Percentiles rank a stretch among this genome's conserved stretches.
These are phyloP conservation scores for Parnassius glacialis DNA, from an alignment of 2,888 invertebrate species.

Conservation along the genomic window DNA sequence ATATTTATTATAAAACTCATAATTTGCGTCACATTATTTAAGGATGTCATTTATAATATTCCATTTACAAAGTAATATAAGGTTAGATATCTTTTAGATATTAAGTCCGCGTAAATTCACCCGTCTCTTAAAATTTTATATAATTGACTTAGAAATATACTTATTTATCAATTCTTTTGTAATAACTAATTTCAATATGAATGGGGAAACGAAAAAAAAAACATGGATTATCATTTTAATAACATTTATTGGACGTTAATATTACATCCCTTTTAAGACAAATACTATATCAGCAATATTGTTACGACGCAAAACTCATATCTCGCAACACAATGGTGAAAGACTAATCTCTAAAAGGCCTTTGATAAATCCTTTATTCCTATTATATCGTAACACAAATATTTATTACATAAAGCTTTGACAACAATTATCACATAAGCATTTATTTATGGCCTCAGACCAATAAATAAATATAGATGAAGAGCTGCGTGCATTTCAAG, in stretches of 20 bases:
- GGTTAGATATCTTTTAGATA: slow-evolving; percentile 66
- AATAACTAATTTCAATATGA: slow-evolving; percentile 75
- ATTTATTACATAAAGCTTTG: too few relatives aligned
- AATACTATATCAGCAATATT: slow-evolving; percentile 1
- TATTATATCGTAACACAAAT: too few relatives aligned
- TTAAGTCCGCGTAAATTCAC: slow-evolving; percentile 78
- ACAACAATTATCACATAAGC: too few relatives aligned
- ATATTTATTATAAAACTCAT: not conserved
- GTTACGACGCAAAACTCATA: too few relatives aligned
- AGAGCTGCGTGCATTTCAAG: too few relatives aligned
- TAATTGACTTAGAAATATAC: slow-evolving; percentile 80
- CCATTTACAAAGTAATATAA: slow-evolving; percentile 78
- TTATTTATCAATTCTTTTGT: slow-evolving; percentile 78
- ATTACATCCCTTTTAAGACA: slow-evolving; percentile 9
- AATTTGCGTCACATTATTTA: slow-evolving; percentile 15
- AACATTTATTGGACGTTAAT: slow-evolving; percentile 52
- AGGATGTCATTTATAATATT: slow-evolving; percentile 60
- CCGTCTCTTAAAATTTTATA: slow-evolving; percentile 81
- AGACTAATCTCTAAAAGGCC: too few relatives aligned
- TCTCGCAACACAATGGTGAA: too few relatives aligned
- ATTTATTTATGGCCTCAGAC: not conserved
- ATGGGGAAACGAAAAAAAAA: slow-evolving; percentile 58
- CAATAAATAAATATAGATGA: too few relatives aligned
- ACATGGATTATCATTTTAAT: slow-evolving; percentile 53
- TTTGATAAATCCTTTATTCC: too few relatives aligned